Percentiles rank a stretch among this genome's conserved stretches.
Evolutionary conservation across 2,888 invertebrate species (phyloP).

Genomic region (Chesias legatella): DNA sequence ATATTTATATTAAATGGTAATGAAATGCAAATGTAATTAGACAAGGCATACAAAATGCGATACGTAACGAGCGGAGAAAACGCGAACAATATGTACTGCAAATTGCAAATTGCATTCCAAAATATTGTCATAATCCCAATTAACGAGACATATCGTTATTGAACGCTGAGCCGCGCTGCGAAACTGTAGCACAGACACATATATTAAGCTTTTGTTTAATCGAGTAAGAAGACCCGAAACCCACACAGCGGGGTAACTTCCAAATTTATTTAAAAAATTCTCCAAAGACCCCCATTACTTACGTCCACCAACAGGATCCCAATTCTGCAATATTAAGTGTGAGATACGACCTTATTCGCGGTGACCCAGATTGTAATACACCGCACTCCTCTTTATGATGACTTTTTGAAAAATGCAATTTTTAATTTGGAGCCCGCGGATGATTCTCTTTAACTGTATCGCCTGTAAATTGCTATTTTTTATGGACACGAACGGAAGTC

Average conservation of each 20-base stretch:
- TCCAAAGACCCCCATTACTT: slow-evolving; percentile 72
- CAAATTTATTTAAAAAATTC: slow-evolving; percentile 71
- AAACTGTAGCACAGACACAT: slow-evolving; percentile 75
- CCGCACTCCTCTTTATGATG: slow-evolving; percentile 72
- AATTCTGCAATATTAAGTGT: slow-evolving; percentile 73
- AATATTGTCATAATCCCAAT: slow-evolving; percentile 71
- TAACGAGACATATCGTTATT: slow-evolving; percentile 70
- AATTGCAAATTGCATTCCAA: slow-evolving; percentile 49
- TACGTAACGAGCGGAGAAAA: slow-evolving; percentile 27
- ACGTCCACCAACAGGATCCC: slow-evolving; percentile 62
- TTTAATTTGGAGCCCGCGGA: slow-evolving; percentile 68
- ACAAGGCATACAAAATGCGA: slow-evolving; percentile 34
- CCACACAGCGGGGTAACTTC: slow-evolving; percentile 72
- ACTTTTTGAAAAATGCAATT: slow-evolving; percentile 79
- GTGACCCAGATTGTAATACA: slow-evolving; percentile 74
- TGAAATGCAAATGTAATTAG: slow-evolving; percentile 25
- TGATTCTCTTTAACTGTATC: slow-evolving; percentile 71
- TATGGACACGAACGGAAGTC: slow-evolving; percentile 66
- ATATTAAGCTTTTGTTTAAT: slow-evolving; percentile 77
- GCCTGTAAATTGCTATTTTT: slow-evolving; percentile 73
- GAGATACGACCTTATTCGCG: slow-evolving; percentile 71
- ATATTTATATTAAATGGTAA: slow-evolving; percentile 7
- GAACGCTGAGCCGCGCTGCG: slow-evolving; percentile 52
- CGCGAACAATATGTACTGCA: slow-evolving; percentile 31
- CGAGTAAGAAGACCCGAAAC: slow-evolving; percentile 66